These are phyloP conservation scores for Saimiri boliviensis DNA, from an alignment of 2,113 vertebrate species.

Conservation along the genomic window DNA sequence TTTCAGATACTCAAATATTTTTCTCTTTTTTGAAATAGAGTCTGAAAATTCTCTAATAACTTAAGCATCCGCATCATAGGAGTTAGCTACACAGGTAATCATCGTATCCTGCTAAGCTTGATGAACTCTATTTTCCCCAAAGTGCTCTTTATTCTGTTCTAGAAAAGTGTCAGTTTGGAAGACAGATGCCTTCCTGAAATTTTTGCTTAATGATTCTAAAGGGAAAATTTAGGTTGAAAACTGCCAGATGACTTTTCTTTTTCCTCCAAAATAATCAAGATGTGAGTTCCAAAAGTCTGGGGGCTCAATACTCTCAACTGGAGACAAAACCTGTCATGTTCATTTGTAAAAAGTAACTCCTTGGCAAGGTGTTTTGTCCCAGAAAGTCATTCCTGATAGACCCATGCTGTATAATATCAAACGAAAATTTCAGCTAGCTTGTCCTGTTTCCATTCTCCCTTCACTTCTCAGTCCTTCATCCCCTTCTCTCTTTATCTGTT, in stretches of 20 bases:
- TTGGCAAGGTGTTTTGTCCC: not conserved
- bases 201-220: constrained; percentile 45
- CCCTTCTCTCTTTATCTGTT: constrained; percentile 14
- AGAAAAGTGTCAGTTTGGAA: constrained; percentile 43
- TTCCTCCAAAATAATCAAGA: constrained; percentile 37
- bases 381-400: not conserved
- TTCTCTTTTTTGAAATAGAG: constrained; percentile 17
- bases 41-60: constrained; percentile 52
- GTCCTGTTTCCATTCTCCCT: not conserved
- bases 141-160: constrained; percentile 43
- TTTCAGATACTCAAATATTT: constrained; percentile 36
- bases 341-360: constrained; percentile 26
- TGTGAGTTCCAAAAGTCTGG: not conserved
- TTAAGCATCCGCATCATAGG: constrained; percentile 18
- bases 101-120: not conserved
- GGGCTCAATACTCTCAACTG: not conserved
- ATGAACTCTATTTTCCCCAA: constrained; percentile 27
- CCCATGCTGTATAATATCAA: not conserved
- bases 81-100: constrained; percentile 40
- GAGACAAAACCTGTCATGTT: constrained; percentile 26
- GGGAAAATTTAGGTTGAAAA: constrained; percentile 23
- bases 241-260: constrained; percentile 14
- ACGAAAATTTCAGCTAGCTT: not conserved
- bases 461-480: constrained; percentile 14
- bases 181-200: constrained; percentile 38